A percentile compares a stretch with the other conserved stretches of the same genome.
Conservation (phyloP, 2,113 vertebrate genomes). For the Anarrhichthys ocellatus region DNA sequence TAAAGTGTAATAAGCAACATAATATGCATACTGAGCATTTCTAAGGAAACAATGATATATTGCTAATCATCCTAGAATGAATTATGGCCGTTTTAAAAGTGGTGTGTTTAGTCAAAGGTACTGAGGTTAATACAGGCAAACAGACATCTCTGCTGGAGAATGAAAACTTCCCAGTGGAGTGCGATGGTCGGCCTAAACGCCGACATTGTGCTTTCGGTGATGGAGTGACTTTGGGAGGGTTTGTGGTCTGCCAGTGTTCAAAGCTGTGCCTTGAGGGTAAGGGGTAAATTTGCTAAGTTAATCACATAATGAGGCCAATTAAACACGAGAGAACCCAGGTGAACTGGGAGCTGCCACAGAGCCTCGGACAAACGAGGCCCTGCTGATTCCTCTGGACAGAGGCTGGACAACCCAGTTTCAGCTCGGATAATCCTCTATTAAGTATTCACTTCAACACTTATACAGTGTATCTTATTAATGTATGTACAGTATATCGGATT, state of each 20-base stretch:
- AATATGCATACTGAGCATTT: constrained; percentile 64
- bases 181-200: constrained; percentile 60
- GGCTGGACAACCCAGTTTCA: constrained; percentile 56
- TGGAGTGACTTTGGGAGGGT: constrained; percentile 78
- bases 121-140: constrained; percentile 64
- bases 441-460: constrained; percentile 27
- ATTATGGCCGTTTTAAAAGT: constrained; percentile 45
- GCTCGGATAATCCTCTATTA: constrained; percentile 49
- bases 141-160: constrained; percentile 66
- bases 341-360: constrained; percentile 80
- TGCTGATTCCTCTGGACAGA: constrained; percentile 64
- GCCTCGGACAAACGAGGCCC: constrained; percentile 74
- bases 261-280: constrained; percentile 80
- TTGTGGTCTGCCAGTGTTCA: constrained; percentile 72
- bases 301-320: constrained; percentile 87
- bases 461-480: constrained; percentile 28
- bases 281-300: constrained; percentile 85
- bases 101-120: constrained; percentile 58
- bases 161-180: constrained; percentile 68
- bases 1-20: constrained; percentile 58
- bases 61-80: constrained; percentile 57
- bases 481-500: constrained; percentile 37
- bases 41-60: constrained; percentile 68
- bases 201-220: constrained; percentile 75
- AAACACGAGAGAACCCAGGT: constrained; percentile 79